Conservation (phyloP, 2,888 invertebrate species). For the Philonicus albiceps region DNA sequence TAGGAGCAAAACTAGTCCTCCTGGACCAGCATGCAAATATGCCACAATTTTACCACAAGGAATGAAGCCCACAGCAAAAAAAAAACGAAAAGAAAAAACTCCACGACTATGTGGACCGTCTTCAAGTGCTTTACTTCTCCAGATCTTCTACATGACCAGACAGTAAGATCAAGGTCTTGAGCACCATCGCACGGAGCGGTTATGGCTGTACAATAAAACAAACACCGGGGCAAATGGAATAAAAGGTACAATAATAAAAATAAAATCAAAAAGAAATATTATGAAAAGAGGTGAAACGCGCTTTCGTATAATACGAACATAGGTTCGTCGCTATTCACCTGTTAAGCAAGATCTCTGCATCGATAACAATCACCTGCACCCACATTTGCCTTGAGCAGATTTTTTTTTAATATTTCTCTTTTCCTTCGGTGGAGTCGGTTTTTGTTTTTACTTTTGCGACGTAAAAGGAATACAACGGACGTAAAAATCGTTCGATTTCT, state of each 20-base stretch:
- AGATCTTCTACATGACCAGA: conserved; percentile 20
- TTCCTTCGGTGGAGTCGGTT: background rate
- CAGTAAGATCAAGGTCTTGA: conserved; percentile 39
- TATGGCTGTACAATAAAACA: background rate
- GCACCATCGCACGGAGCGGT: conserved; percentile 11
- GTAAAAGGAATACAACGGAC: background rate
- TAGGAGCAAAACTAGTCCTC: background rate
- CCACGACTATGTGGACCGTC: conserved; percentile 20
- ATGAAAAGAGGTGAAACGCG: conserved; percentile 1
- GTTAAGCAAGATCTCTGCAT: conserved; percentile 45
- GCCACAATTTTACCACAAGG: conserved; percentile 7
- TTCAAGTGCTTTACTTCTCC: conserved; percentile 10
- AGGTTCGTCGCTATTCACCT: conserved; percentile 46
- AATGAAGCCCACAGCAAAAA: background rate
- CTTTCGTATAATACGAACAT: conserved; percentile 20
- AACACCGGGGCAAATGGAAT: background rate
- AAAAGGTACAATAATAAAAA: background rate
- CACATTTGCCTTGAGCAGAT: conserved; percentile 46
- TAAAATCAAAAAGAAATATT: background rate
- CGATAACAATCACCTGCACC: conserved; percentile 49
- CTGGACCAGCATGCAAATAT: conserved; percentile 9
- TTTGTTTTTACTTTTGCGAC: background rate
- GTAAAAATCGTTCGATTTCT: conserved; percentile 6
- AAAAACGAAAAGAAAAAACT: background rate
- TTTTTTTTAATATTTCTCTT: conserved; percentile 35